phyloP scores from a whole-genome alignment of 2,797 vertebrate species.

The Streptopelia turtur region DNA sequence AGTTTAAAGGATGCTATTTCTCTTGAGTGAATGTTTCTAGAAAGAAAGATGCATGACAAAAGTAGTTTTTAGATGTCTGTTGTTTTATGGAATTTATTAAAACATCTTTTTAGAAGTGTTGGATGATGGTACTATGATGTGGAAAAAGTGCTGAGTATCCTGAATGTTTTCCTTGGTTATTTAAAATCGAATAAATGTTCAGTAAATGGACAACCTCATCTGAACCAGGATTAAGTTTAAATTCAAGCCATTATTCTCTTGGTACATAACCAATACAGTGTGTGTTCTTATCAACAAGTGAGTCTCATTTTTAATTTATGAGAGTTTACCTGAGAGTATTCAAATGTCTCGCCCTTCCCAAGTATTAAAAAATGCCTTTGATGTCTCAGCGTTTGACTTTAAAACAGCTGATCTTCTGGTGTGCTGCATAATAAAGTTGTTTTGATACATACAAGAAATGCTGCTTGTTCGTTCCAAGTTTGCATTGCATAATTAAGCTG shows the following conservation, averaged over 20 bases:
- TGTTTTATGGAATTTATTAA: background rate
- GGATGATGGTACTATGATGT: background rate
- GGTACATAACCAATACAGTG: background rate
- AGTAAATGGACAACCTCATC: background rate
- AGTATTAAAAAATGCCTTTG: background rate
- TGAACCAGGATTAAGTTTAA: background rate
- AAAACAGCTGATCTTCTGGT: background rate
- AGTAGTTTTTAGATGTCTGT: background rate
- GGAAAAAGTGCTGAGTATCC: background rate
- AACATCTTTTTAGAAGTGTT: background rate
- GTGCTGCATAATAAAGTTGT: slow-evolving; percentile 24
- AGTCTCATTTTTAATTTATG: slow-evolving; percentile 51
- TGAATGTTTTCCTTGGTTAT: background rate
- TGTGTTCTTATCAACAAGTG: background rate
- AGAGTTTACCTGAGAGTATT: slow-evolving; percentile 4
- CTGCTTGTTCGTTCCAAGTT: background rate
- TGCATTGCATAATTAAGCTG: background rate
- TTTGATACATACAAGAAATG: slow-evolving; percentile 25
- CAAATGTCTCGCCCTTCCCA: background rate
- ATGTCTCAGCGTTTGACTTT: background rate
- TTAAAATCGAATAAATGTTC: background rate
- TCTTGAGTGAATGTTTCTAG: background rate
- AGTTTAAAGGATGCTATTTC: background rate
- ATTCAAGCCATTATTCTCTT: background rate
- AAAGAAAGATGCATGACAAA: background rate